Evolutionary conservation across 2,113 vertebrate genomes (phyloP), one percentile per base, ranked within the genome.

Genomic region (Corynorhinus townsendii): DNA sequence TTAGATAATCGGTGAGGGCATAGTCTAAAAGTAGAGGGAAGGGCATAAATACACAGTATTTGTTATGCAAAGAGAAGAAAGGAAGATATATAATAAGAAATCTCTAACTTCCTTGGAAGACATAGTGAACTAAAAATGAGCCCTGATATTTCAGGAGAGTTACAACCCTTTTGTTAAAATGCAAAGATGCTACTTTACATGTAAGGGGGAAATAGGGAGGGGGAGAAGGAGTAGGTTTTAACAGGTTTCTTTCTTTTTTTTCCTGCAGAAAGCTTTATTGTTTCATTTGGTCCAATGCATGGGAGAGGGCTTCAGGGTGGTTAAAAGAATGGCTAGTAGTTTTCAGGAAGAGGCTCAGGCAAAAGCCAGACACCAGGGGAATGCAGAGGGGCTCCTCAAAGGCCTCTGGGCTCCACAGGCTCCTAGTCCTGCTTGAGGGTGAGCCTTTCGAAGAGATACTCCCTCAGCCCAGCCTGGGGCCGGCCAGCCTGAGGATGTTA

Each of bases 11-110:
- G 73, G 38, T 64, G 73, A 94, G 90, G 66, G 2, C 28, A 45
- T 54, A 56, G 19, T 90, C 47, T 93, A 87, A 95, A 95, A 77
- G 47, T 43, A 73, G 76, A 88, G 59, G 7, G 5, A 64, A 79
- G 7, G 96, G n/a, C 35, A 11, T 76, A 95, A 93, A 95, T 81
- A 85, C 54, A 24, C 77, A 85, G 12, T 77, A 64, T 95, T 91
- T 94, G 77, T 92, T n/a, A 85, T 90, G 24, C 66, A 89, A 30
- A 68, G 40, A 93, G 68, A 95, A 87, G 66, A 40, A 91, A 62
- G 40, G 59, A 72, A 49, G 24, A 52, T 90, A 59, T n/a, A 19
- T 52, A 45, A 76, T n/a, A 88, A 92, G 28, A 45, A 66, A 38
- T 95, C 49, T 89, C 40, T 45, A 66, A 89, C 8, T 80, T 94